These are phyloP conservation scores for Alosa sapidissima DNA, from an alignment of 2,797 vertebrate species.

Conservation along the genomic window DNA sequence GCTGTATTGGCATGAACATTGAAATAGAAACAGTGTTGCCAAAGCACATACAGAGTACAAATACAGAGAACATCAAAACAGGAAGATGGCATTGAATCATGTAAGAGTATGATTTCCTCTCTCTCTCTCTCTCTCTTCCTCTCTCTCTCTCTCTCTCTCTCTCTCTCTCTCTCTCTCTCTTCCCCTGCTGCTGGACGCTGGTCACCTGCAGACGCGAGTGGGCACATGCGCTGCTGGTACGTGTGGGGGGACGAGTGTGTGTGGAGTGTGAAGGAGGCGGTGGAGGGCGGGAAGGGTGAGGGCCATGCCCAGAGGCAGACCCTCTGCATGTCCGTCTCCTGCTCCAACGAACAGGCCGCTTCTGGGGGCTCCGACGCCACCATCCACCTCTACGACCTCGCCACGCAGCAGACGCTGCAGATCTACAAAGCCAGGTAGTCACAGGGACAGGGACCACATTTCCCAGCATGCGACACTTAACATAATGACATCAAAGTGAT, in stretches of 20 bases:
- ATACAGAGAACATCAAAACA: too few species aligned
- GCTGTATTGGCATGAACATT: too few species aligned
- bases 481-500: too few species aligned
- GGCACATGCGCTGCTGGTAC: conserved; percentile 61
- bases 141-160: background rate
- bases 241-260: conserved; percentile 58
- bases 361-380: conserved; percentile 58
- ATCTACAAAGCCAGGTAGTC: conserved; percentile 54
- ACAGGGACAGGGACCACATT: background rate
- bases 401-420: conserved; percentile 51
- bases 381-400: conserved; percentile 63
- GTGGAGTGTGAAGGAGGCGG: conserved; percentile 52
- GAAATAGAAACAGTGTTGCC: too few species aligned
- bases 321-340: conserved; percentile 52
- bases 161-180: conserved; percentile 21
- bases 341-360: conserved; percentile 53
- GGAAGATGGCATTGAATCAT: too few species aligned
- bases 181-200: background rate
- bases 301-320: conserved; percentile 51
- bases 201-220: conserved; percentile 55
- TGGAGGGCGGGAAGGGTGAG: background rate
- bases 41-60: too few species aligned
- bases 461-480: too few species aligned
- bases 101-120: too few species aligned
- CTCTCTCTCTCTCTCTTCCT: background rate